Evolutionary conservation across 2,113 vertebrate species (phyloP).

Genomic region (Dromaius novaehollandiae): DNA sequence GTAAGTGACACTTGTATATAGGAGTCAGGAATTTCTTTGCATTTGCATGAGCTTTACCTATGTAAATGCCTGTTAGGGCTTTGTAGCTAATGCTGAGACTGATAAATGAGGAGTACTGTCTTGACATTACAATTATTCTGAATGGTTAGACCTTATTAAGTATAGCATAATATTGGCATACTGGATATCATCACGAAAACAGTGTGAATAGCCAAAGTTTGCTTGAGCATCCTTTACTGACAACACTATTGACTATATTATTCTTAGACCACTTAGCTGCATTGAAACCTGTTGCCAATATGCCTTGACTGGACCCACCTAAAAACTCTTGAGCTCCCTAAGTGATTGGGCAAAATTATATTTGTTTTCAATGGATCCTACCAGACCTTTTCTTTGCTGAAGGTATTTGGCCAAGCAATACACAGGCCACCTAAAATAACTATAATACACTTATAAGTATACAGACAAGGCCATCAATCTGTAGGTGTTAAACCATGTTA

Average conservation of each 20-base stretch:
- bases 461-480: accelerated
- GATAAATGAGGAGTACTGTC: not conserved
- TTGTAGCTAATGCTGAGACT: not conserved
- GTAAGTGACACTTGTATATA: not conserved
- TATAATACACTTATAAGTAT: not conserved
- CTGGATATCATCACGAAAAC: not conserved
- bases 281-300: not conserved
- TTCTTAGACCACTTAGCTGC: not conserved
- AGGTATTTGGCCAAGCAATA: not conserved
- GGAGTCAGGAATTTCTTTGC: not conserved
- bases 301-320: not conserved
- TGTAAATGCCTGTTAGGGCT: not conserved
- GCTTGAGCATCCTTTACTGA: not conserved
- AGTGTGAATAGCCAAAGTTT: not conserved
- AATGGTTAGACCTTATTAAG: not conserved
- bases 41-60: not conserved
- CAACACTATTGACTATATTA: not conserved
- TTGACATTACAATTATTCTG: not conserved
- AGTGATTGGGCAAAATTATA: not conserved
- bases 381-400: not conserved
- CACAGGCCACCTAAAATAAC: not conserved
- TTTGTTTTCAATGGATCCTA: not conserved
- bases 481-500: not conserved
- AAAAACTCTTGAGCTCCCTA: not conserved
- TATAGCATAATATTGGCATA: not conserved